Conservation (phyloP, 2,113 vertebrate genomes). For the Stigmatopora argus region DNA sequence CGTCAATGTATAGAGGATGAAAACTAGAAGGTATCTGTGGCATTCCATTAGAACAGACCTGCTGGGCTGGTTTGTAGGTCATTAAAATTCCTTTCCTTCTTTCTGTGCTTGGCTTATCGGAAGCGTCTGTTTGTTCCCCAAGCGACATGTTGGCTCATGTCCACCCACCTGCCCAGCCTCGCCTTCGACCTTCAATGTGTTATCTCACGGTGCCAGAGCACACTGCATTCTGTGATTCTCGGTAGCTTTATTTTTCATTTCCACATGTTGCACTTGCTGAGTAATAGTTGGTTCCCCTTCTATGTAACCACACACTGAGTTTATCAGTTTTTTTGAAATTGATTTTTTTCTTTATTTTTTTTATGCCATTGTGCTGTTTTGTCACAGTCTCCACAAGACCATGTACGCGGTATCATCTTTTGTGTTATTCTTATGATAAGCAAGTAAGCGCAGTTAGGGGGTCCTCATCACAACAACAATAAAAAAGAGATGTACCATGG, state of each 20-base stretch:
- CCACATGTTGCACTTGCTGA: neutral
- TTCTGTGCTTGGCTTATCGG: constrained; percentile 29
- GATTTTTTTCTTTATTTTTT: neutral
- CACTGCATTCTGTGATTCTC: constrained; percentile 15
- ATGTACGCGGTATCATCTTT: constrained; percentile 22
- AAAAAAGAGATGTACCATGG: constrained; percentile 1
- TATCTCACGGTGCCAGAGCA: constrained; percentile 54
- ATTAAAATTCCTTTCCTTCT: constrained; percentile 68
- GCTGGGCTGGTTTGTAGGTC: constrained; percentile 66
- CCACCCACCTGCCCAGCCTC: constrained; percentile 42
- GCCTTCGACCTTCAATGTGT: constrained; percentile 22
- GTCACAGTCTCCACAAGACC: constrained; percentile 20
- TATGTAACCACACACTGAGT: constrained; percentile 12
- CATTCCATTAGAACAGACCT: constrained; percentile 61
- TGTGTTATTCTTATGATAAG: constrained; percentile 45
- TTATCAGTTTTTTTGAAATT: constrained; percentile 27
- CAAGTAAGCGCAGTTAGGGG: constrained; percentile 47
- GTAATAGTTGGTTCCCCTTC: neutral
- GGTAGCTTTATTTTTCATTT: constrained; percentile 21
- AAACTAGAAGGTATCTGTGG: constrained; percentile 52
- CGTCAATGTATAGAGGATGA: constrained; percentile 9
- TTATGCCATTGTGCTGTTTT: constrained; percentile 8
- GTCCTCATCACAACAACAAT: constrained; percentile 37
- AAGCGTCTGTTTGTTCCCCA: constrained; percentile 43
- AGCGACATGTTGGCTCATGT: constrained; percentile 60